phyloP scores from a whole-genome alignment of 2,113 vertebrate genomes.

The Sturnus vulgaris region DNA sequence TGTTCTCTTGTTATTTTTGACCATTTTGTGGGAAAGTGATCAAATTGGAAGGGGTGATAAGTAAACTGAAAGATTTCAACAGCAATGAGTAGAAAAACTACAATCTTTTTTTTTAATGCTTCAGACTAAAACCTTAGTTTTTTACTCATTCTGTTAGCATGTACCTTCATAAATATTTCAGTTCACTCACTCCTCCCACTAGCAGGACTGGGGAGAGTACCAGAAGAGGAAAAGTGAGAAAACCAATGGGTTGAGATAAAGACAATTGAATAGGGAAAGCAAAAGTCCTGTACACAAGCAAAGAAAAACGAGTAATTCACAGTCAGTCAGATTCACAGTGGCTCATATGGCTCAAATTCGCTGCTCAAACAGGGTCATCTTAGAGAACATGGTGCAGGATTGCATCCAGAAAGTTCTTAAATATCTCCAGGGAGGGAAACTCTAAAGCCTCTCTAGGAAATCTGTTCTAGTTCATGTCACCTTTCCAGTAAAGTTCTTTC shows the following conservation, averaged over 20 bases:
- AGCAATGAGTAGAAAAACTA: neutral
- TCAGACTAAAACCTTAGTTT: neutral
- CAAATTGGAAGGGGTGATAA: neutral
- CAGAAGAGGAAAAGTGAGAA: neutral
- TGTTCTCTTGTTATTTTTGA: neutral
- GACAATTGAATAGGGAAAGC: neutral
- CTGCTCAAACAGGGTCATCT: neutral
- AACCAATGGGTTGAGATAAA: neutral
- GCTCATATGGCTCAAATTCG: neutral
- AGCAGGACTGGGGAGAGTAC: neutral
- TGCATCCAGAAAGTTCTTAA: neutral
- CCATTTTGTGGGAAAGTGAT: neutral
- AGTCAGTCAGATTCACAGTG: neutral
- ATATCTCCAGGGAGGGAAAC: neutral
- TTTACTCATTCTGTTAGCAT: neutral
- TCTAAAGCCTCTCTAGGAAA: neutral
- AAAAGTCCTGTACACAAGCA: neutral
- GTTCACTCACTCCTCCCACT: neutral
- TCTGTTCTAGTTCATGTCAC: neutral
- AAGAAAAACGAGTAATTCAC: neutral
- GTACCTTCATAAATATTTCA: neutral
- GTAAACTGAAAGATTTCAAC: neutral
- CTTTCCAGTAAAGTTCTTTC: neutral
- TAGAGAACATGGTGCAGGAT: neutral
- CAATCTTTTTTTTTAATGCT: neutral